Evolutionary conservation across 2,113 vertebrate species (phyloP).

Genomic region (Alosa alosa): DNA sequence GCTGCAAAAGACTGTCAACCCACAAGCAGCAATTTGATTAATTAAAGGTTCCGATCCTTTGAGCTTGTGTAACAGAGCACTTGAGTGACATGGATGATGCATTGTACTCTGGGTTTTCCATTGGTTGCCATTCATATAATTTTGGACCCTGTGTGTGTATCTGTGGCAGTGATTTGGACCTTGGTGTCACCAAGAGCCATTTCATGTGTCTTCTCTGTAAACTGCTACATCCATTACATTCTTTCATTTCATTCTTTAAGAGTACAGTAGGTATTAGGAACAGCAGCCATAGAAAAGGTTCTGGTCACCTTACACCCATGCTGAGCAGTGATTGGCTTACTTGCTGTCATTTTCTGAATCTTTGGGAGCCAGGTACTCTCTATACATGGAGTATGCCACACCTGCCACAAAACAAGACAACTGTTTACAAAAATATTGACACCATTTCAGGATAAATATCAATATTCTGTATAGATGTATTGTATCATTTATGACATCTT

Average conservation of each 20-base stretch:
- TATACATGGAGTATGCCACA: constrained; percentile 56
- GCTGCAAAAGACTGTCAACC: neutral
- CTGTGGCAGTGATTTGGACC: neutral
- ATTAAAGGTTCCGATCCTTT: neutral
- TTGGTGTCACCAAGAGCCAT: neutral
- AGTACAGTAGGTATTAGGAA: neutral
- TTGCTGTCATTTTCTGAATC: constrained; percentile 22
- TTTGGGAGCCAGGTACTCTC: constrained; percentile 40
- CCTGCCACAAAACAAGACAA: constrained; percentile 34
- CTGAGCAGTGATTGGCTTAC: constrained; percentile 14
- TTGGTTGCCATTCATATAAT: neutral
- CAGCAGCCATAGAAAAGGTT: neutral
- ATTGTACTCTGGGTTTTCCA: neutral
- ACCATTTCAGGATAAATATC: neutral
- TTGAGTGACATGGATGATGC: neutral
- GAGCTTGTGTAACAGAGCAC: neutral
- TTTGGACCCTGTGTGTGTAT: neutral
- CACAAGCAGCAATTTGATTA: neutral
- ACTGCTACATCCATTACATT: neutral
- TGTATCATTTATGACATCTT: too few species aligned
- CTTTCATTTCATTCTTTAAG: neutral
- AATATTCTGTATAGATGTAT: neutral
- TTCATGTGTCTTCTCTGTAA: neutral
- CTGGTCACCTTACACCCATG: neutral
- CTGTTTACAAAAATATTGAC: neutral